phyloP scores from a whole-genome alignment of 2,797 vertebrate species.

The Craterocephalus amniculus region DNA sequence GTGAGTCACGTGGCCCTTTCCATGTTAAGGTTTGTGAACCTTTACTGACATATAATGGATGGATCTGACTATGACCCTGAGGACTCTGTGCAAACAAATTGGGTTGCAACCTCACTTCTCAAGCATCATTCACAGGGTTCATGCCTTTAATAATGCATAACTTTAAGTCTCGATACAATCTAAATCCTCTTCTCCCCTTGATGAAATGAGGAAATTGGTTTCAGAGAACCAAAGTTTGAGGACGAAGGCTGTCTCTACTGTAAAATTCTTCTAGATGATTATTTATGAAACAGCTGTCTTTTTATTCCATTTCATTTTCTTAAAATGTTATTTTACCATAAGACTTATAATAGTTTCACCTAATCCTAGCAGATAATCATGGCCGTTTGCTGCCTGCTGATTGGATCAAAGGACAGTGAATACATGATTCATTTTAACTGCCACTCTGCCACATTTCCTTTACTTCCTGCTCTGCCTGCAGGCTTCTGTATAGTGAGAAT shows the following conservation, averaged over 20 bases:
- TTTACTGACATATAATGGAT: background rate
- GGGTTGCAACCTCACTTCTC: background rate
- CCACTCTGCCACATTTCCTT: background rate
- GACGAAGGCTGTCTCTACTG: background rate
- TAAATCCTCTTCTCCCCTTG: background rate
- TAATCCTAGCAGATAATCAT: background rate
- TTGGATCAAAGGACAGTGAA: too few relatives aligned
- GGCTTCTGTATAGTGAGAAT: too few relatives aligned
- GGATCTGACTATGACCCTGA: background rate
- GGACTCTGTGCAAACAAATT: background rate
- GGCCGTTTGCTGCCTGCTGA: too few relatives aligned
- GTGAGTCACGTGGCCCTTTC: background rate
- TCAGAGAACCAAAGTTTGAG: background rate
- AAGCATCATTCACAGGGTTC: background rate
- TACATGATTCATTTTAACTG: background rate
- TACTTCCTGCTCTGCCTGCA: too few relatives aligned
- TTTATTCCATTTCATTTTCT: too few relatives aligned
- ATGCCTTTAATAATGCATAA: slow-evolving; percentile 1
- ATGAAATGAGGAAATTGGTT: background rate
- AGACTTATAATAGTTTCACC: background rate
- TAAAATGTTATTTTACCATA: background rate
- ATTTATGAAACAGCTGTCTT: background rate
- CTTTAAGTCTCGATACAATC: background rate
- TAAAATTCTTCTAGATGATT: background rate
- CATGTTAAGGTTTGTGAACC: background rate